Percentiles rank a stretch among this genome's conserved stretches.
Conservation (phyloP, 2,113 vertebrate species). For the Melanerpes aurifrons region DNA sequence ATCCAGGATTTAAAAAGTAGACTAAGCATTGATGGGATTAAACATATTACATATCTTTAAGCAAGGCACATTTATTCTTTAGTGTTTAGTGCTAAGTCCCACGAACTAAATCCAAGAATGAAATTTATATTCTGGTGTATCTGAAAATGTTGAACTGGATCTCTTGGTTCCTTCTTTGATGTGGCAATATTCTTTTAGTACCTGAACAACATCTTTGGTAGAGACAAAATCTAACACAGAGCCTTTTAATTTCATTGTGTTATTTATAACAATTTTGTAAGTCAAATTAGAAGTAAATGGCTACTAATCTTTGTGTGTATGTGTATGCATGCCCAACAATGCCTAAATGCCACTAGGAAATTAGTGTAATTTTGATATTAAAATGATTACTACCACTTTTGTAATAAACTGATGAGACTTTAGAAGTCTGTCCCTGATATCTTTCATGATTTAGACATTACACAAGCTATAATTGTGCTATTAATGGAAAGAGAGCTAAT, state of each 20-base stretch:
- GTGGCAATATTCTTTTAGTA: constrained; percentile 7
- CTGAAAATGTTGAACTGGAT: constrained; percentile 24
- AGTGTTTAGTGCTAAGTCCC: constrained; percentile 47
- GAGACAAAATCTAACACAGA: constrained; percentile 6
- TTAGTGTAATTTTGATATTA: constrained; percentile 80
- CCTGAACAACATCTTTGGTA: neutral
- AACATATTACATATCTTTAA: constrained; percentile 59
- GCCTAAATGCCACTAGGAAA: constrained; percentile 71
- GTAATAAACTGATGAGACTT: constrained; percentile 79
- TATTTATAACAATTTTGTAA: constrained; percentile 68
- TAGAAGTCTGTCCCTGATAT: constrained; percentile 75
- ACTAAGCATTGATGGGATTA: constrained; percentile 69
- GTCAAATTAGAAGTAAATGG: constrained; percentile 51
- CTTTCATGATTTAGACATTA: constrained; percentile 83
- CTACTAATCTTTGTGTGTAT: constrained; percentile 27
- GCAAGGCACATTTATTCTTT: constrained; percentile 50
- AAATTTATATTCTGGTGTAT: constrained; percentile 56
- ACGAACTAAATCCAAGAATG: constrained; percentile 57
- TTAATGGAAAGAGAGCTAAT: constrained; percentile 84
- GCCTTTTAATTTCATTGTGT: constrained; percentile 61
- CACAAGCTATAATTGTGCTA: constrained; percentile 81
- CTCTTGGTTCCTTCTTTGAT: constrained; percentile 37
- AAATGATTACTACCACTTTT: constrained; percentile 80
- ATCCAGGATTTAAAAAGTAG: constrained; percentile 57
- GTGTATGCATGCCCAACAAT: constrained; percentile 30